phyloP scores from a whole-genome alignment of 2,113 vertebrate genomes.

The Melanerpes formicivorus region DNA sequence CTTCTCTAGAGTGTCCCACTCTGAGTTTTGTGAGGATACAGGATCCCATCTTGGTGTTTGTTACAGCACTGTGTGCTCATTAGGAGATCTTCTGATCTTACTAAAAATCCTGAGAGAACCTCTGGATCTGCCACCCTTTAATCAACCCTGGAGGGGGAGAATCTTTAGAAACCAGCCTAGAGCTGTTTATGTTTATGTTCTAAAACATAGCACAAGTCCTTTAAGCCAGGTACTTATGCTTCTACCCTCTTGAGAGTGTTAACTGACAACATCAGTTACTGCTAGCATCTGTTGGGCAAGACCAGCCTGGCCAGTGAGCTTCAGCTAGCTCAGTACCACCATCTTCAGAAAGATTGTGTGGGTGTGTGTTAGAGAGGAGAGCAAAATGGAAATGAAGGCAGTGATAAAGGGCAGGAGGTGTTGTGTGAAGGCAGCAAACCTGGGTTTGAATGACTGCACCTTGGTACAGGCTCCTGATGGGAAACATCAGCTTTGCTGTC shows the following conservation, averaged over 20 bases:
- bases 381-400: background rate
- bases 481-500: conserved; percentile 13
- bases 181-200: too few species aligned
- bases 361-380: background rate
- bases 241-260: background rate
- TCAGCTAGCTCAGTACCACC: background rate
- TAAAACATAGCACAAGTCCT: background rate
- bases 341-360: conserved; percentile 16
- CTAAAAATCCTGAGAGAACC: background rate
- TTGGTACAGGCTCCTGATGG: background rate
- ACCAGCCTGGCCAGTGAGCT: background rate
- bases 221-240: background rate
- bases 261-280: background rate
- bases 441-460: background rate
- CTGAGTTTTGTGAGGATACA: background rate
- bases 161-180: conserved; percentile 32
- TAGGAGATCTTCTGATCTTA: conserved; percentile 5
- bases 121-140: background rate
- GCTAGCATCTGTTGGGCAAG: background rate
- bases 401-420: background rate
- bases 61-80: background rate
- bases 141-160: background rate
- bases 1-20: background rate
- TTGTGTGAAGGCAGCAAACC: background rate
- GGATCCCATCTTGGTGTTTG: background rate